These are phyloP conservation scores for Epirrita christyi DNA, from an alignment of 2,888 invertebrate species.

Conservation along the genomic window DNA sequence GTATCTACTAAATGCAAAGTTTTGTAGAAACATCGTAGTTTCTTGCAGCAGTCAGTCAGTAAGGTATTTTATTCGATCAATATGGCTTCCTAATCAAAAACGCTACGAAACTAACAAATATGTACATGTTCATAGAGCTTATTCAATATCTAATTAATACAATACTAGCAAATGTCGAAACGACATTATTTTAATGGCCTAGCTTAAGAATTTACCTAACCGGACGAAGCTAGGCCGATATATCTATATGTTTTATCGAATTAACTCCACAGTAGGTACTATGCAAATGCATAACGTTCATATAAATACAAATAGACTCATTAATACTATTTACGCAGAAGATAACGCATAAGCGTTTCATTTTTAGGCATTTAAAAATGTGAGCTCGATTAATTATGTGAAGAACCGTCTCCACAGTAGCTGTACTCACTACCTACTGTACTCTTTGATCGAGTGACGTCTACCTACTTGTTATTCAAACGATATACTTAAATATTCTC, in stretches of 20 bases:
- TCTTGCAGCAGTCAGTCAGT: constrained; percentile 14
- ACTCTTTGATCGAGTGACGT: no score
- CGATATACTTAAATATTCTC: not conserved
- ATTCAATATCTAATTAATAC: constrained; percentile 16
- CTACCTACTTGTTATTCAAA: not conserved
- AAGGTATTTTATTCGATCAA: constrained; percentile 6
- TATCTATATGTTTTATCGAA: not conserved
- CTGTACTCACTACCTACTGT: no score
- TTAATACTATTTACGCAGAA: constrained; percentile 10
- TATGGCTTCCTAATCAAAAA: constrained; percentile 17
- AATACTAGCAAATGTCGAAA: constrained; percentile 6
- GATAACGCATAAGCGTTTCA: constrained; percentile 3
- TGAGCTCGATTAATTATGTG: constrained; percentile 2
- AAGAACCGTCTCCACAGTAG: not conserved
- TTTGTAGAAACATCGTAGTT: no score
- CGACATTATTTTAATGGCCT: constrained; percentile 1
- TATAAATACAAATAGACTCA: constrained; percentile 31
- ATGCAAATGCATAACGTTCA: no score
- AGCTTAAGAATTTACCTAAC: not conserved
- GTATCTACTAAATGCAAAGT: no score
- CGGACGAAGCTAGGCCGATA: not conserved
- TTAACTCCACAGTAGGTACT: no score
- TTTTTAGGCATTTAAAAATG: constrained; percentile 11
- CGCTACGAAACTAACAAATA: constrained; percentile 11
- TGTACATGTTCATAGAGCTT: constrained; percentile 21